Evolutionary conservation across 2,888 invertebrate genomes (phyloP), one percentile per base, ranked within the genome.

Genomic region (Barypeithes pellucidus): DNA sequence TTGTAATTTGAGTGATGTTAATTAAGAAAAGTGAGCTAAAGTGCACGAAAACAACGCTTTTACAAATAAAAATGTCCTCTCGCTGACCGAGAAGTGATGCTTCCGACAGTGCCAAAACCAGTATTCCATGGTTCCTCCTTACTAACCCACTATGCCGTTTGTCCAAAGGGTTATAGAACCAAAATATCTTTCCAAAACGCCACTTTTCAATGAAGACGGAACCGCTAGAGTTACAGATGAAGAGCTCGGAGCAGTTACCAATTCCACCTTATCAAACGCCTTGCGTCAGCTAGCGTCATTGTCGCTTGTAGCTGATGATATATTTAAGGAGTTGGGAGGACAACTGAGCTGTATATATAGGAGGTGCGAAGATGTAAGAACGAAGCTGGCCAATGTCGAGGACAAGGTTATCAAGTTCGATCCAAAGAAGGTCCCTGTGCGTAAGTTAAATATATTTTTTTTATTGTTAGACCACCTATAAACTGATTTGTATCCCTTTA

Each of bases 391-490:
- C 80, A 88, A 87, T 80, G 90, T 96, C 80, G 92, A 93, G 84
- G 90, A 90, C 79, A 89, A 90, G 81, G 92, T 95, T 81, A 89
- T 89, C 81, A 88, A 89, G 77, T 93, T 91, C 87, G 95, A 96
- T 87, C 95, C 96, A 75, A 95, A 95, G 89, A 93, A 92, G 87
- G 94, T 96, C 85, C 91, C 95, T 92, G 95, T 96, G 89, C 96
- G 96, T 96, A 89, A 96, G 96, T 96, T 12, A 3, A 16, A 16
- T 39, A 11, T 39, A 11, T 39, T 39, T 12, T 2, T 39, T 16
- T 4, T 16, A 4, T 43, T n/a, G n/a, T n/a, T n/a, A n/a, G n/a
- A n/a, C n/a, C n/a, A n/a, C n/a, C n/a, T n/a, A n/a, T n/a, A n/a
- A n/a, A n/a, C n/a, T 29, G 29, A 29, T 29, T 29, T 29, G 1